A percentile compares a stretch with the other conserved stretches of the same genome.
Evolutionary conservation across 2,113 vertebrate genomes (phyloP).

Genomic region (Eclectus roratus): DNA sequence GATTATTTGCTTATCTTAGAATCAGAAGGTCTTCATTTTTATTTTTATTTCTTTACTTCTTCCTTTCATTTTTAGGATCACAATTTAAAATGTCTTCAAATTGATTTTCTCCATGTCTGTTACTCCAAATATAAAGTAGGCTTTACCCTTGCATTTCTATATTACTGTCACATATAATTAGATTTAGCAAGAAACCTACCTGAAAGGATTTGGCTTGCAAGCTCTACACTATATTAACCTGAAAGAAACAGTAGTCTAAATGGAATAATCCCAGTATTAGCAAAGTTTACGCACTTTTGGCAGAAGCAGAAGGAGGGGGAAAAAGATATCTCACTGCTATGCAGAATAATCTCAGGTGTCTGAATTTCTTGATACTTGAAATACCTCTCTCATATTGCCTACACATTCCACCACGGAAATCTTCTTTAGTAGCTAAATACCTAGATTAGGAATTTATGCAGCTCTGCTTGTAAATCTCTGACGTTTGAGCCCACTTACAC

Average conservation of each 20-base stretch:
- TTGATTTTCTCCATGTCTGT: not conserved
- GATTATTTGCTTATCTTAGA: not conserved
- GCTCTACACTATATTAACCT: not conserved
- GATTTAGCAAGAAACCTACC: not conserved
- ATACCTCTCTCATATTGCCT: not conserved
- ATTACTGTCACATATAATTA: not conserved
- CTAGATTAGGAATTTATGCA: not conserved
- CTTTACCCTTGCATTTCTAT: not conserved
- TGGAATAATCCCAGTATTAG: not conserved
- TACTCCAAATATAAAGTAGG: not conserved
- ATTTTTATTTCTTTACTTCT: not conserved
- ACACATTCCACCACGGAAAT: not conserved
- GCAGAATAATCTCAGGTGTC: not conserved
- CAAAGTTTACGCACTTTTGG: not conserved
- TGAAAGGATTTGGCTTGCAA: not conserved
- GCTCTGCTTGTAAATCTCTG: not conserved
- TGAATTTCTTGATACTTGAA: not conserved
- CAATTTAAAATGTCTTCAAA: not conserved
- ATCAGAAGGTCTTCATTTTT: not conserved
- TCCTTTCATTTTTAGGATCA: not conserved
- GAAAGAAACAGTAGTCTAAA: not conserved
- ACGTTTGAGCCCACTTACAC: not conserved
- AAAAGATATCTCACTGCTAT: not conserved
- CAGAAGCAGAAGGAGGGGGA: not conserved
- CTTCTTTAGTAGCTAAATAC: not conserved